These are phyloP conservation scores for Nibea albiflora DNA, from an alignment of 2,113 vertebrate genomes.

Conservation along the genomic window DNA sequence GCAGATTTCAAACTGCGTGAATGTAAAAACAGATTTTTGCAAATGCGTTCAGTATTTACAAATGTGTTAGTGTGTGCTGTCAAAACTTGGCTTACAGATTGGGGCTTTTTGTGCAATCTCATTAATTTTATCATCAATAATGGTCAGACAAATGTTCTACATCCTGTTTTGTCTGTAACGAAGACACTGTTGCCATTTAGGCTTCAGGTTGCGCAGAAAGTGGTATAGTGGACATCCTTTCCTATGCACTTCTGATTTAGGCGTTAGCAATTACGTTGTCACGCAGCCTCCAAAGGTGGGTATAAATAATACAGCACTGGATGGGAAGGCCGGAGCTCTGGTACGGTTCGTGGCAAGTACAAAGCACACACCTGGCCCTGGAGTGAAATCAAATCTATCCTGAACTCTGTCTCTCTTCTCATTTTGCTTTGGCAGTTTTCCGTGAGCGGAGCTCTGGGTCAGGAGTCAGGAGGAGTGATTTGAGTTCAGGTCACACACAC, in stretches of 20 bases:
- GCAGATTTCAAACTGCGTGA: conserved; percentile 7
- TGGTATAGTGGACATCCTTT: conserved; percentile 1
- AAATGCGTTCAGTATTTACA: not conserved
- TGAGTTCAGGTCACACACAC: conserved; percentile 69
- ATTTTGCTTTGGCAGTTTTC: conserved; percentile 64
- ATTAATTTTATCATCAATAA: not conserved
- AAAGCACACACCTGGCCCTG: conserved; percentile 81
- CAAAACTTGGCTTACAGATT: not conserved
- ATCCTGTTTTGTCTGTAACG: not conserved
- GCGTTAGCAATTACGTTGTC: conserved; percentile 40
- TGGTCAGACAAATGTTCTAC: not conserved
- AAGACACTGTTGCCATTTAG: conserved; percentile 1
- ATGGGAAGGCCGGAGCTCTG: conserved; percentile 53
- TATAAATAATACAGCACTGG: conserved; percentile 71
- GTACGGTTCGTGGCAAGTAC: conserved; percentile 80
- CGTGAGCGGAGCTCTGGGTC: conserved; percentile 73
- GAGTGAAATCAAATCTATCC: conserved; percentile 83
- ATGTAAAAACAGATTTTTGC: not conserved
- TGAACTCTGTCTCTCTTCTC: conserved; percentile 79
- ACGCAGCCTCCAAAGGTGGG: conserved; percentile 38
- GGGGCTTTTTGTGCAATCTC: not conserved
- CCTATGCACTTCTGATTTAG: conserved; percentile 55
- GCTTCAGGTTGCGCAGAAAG: conserved; percentile 6
- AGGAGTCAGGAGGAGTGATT: conserved; percentile 70
- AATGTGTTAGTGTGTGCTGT: not conserved